Evolutionary conservation across 2,113 vertebrate species (phyloP).

Genomic region (Alligator sinensis): DNA sequence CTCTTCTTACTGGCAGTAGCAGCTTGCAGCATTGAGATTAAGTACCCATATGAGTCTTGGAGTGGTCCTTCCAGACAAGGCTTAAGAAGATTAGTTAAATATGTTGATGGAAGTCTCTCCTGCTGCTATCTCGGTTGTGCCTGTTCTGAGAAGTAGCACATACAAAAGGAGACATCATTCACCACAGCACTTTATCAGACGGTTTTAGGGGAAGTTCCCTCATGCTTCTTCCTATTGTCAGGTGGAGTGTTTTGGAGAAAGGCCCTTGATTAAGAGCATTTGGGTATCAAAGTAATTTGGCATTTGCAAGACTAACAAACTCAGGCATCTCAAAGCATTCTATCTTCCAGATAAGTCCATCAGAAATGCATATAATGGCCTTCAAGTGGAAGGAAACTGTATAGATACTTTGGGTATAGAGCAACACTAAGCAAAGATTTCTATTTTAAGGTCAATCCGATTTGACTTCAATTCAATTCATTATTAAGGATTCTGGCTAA

Average conservation of each 20-base stretch:
- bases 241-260: neutral
- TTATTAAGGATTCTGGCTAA: too few relatives aligned
- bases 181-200: neutral
- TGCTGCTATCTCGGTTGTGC: neutral
- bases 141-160: neutral
- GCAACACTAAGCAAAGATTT: neutral
- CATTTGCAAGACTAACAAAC: neutral
- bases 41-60: neutral
- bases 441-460: neutral
- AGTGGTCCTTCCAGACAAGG: too few relatives aligned
- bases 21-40: neutral
- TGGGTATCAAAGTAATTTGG: neutral
- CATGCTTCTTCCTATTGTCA: too few relatives aligned
- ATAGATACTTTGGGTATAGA: neutral
- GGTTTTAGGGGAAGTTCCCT: neutral
- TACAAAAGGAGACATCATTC: neutral
- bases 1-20: neutral
- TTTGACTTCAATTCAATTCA: neutral
- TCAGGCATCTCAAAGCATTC: neutral
- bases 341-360: neutral
- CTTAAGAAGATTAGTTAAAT: constrained; percentile 43
- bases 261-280: neutral
- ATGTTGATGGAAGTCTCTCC: neutral
- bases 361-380: neutral
- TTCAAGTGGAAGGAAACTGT: neutral